A percentile compares a stretch with the other conserved stretches of the same genome.
Conservation (phyloP, 2,888 invertebrate species). For the Callimorpha dominula region DNA sequence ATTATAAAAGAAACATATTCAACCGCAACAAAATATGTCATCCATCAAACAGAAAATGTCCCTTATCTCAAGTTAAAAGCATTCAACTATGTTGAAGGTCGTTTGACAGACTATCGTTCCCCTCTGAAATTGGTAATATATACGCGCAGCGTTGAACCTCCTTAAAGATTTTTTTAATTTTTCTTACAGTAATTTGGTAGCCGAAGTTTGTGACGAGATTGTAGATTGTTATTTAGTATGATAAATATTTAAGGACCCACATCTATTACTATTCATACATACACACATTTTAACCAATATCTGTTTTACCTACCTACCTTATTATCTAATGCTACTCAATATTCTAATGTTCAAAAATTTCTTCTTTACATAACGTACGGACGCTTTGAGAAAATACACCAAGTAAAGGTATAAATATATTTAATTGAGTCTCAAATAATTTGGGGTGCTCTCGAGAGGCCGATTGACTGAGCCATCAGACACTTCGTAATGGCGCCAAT, state of each 20-base stretch:
- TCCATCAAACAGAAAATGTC: not conserved
- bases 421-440: not conserved
- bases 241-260: not conserved
- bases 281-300: too few relatives aligned
- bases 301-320: too few relatives aligned
- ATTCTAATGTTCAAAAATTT: not conserved
- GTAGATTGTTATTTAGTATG: not conserved
- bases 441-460: slow-evolving; percentile 1
- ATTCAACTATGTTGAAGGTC: slow-evolving; percentile 8
- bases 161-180: not conserved
- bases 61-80: not conserved
- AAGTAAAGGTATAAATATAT: not conserved
- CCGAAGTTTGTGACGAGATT: slow-evolving; percentile 5
- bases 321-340: not conserved
- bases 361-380: not conserved
- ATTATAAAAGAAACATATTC: not conserved
- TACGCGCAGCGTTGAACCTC: slow-evolving; percentile 2
- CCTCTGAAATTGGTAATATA: slow-evolving; percentile 8
- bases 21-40: not conserved
- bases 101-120: not conserved
- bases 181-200: slow-evolving; percentile 1
- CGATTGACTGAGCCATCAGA: slow-evolving; percentile 5
- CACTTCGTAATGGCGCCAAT: slow-evolving; percentile 13
- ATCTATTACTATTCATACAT: too few relatives aligned
- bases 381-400: not conserved